phyloP scores from a whole-genome alignment of 2,888 invertebrate genomes.

The Plagodis pulveraria region DNA sequence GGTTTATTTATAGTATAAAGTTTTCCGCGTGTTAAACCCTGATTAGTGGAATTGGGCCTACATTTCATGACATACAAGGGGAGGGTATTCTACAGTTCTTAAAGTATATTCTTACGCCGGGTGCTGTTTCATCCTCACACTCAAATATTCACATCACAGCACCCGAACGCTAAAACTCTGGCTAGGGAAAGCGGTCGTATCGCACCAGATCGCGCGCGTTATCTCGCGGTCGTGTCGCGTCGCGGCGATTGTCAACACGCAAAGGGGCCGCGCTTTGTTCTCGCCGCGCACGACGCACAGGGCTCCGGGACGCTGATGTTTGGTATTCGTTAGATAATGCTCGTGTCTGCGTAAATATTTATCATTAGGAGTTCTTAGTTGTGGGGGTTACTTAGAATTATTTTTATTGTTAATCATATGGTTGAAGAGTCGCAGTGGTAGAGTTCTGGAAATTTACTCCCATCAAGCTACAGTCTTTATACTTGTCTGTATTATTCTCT shows the following conservation, averaged over 20 bases:
- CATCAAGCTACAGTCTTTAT: too few relatives aligned
- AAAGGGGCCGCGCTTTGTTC: conserved; percentile 68
- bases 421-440: too few relatives aligned
- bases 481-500: too few relatives aligned
- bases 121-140: background rate
- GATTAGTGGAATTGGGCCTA: too few relatives aligned
- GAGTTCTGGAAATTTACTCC: too few relatives aligned
- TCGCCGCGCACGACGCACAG: conserved; percentile 45
- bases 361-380: background rate
- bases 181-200: conserved; percentile 49
- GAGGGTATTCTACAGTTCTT: too few relatives aligned
- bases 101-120: too few relatives aligned
- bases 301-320: conserved; percentile 18
- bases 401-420: background rate
- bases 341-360: conserved; percentile 6
- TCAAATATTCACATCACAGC: conserved; percentile 46
- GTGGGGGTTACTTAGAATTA: background rate
- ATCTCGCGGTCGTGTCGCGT: conserved; percentile 51
- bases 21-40: too few relatives aligned
- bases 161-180: conserved; percentile 42
- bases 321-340: conserved; percentile 24
- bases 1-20: too few relatives aligned
- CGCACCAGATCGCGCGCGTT: conserved; percentile 36
- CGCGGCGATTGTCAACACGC: conserved; percentile 47
- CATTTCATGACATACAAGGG: too few relatives aligned